A percentile compares a stretch with the other conserved stretches of the same genome.
Evolutionary conservation across 2,113 vertebrate species (phyloP).

Genomic region (Pollimyrus isidori): DNA sequence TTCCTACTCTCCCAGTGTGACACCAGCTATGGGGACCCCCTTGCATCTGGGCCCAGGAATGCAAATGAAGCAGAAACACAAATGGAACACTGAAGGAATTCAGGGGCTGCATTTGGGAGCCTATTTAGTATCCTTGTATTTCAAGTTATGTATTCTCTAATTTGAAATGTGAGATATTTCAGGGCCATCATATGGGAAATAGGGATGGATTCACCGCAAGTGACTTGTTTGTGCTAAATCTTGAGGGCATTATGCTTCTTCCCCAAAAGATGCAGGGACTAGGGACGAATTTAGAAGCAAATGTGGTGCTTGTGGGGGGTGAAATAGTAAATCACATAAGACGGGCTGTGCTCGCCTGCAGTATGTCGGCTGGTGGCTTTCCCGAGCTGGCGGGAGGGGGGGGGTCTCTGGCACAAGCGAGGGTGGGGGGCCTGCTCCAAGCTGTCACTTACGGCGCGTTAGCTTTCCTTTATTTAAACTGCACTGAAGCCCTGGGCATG

Average conservation of each 20-base stretch:
- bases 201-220: neutral
- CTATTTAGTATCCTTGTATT: neutral
- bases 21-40: neutral
- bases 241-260: neutral
- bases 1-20: constrained; percentile 33
- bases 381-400: neutral
- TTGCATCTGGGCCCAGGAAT: neutral
- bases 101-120: neutral
- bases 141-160: neutral
- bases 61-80: neutral
- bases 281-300: neutral
- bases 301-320: neutral
- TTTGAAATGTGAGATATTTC: neutral
- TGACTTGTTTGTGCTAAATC: constrained; percentile 3
- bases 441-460: neutral
- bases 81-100: neutral
- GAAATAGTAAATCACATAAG: constrained; percentile 11
- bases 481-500: neutral
- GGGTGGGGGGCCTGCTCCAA: neutral
- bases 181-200: neutral
- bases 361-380: neutral
- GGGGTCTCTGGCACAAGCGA: neutral
- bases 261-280: neutral
- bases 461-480: neutral
- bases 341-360: neutral